Conservation (phyloP, 2,797 vertebrate genomes). For the Hemitrygon akajei region DNA sequence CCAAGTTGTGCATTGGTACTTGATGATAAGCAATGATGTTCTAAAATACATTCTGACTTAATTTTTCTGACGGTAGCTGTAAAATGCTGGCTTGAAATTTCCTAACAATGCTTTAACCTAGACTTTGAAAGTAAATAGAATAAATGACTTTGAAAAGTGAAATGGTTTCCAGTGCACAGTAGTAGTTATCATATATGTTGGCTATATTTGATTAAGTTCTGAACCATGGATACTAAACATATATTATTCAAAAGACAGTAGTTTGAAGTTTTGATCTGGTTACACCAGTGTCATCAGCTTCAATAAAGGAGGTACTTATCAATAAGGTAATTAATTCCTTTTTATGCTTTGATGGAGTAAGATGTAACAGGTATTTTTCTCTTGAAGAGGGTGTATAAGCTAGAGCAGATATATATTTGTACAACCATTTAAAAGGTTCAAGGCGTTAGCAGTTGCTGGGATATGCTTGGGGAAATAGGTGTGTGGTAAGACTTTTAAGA, state of each 20-base stretch:
- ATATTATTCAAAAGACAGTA: neutral
- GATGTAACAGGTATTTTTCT: slow-evolving; percentile 7
- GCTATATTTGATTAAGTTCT: neutral
- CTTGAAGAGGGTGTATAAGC: neutral
- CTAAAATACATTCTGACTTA: neutral
- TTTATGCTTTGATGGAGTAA: neutral
- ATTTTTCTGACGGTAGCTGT: slow-evolving; percentile 7
- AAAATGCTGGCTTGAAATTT: slow-evolving; percentile 4
- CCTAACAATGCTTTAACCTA: slow-evolving; percentile 22
- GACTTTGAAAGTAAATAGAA: neutral
- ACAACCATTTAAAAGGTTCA: neutral
- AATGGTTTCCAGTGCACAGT: neutral
- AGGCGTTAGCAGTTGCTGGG: no score
- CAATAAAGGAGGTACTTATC: neutral
- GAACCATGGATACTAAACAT: slow-evolving; percentile 1
- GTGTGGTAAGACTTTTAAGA: neutral
- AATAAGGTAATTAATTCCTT: neutral
- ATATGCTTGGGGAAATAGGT: neutral
- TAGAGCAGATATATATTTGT: neutral
- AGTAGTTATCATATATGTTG: slow-evolving; percentile 9
- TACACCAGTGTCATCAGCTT: neutral
- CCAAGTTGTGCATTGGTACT: neutral
- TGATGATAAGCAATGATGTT: neutral
- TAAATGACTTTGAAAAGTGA: slow-evolving; percentile 14
- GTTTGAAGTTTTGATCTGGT: neutral